These are phyloP conservation scores for Coluber constrictor DNA, from an alignment of 2,797 vertebrate genomes.

Conservation along the genomic window DNA sequence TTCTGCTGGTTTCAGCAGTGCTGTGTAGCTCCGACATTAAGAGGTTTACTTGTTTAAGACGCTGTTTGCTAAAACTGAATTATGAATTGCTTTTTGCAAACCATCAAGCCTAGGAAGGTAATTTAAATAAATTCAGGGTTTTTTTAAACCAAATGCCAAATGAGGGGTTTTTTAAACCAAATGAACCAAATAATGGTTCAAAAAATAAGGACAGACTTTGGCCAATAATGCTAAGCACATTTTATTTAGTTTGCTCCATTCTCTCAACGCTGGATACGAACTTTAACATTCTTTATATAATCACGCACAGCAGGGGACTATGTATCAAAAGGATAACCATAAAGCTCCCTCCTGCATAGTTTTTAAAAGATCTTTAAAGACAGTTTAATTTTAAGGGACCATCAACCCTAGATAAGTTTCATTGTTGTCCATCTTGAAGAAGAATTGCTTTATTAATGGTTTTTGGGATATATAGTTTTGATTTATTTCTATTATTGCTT, in stretches of 20 bases:
- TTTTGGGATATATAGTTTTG: background rate
- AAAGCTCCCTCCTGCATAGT: background rate
- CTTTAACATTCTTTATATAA: background rate
- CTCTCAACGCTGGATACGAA: background rate
- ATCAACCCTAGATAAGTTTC: background rate
- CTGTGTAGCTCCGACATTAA: slow-evolving; percentile 29
- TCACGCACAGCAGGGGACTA: background rate
- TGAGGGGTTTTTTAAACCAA: slow-evolving; percentile 17
- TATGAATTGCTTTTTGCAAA: slow-evolving; percentile 39
- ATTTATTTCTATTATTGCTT: too few relatives aligned
- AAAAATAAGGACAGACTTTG: background rate
- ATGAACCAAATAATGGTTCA: background rate
- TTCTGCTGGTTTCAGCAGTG: slow-evolving; percentile 26
- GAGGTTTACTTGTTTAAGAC: slow-evolving; percentile 27
- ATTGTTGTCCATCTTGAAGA: background rate
- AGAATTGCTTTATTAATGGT: background rate
- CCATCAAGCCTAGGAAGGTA: slow-evolving; percentile 27
- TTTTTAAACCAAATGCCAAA: slow-evolving; percentile 26
- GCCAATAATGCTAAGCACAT: background rate
- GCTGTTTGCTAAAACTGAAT: slow-evolving; percentile 31
- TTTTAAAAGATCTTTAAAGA: background rate
- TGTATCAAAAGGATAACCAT: background rate
- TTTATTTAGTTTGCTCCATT: background rate
- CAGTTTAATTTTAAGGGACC: background rate
- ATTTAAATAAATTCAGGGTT: slow-evolving; percentile 26